phyloP scores from a whole-genome alignment of 2,888 invertebrate genomes.

The Xanthia icteritia region DNA sequence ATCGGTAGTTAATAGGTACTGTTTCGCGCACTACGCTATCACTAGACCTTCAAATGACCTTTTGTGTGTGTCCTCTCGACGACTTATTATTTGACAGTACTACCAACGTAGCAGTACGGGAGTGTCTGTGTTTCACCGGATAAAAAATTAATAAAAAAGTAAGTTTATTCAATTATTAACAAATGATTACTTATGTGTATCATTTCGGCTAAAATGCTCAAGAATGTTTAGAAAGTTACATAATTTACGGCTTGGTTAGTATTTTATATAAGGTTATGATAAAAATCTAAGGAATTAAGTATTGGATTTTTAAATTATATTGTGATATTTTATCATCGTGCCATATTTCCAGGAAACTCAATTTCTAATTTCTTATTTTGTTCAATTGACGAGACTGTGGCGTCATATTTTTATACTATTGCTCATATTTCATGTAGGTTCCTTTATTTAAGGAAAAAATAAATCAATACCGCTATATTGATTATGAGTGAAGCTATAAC shows the following conservation, averaged over 20 bases:
- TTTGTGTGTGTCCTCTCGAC: constrained; percentile 82
- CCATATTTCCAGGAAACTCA: background rate
- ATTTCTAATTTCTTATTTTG: background rate
- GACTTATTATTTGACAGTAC: constrained; percentile 83
- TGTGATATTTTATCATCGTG: background rate
- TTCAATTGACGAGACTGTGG: background rate
- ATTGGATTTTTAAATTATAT: background rate
- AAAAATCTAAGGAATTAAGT: constrained; percentile 7
- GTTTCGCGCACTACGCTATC: constrained; percentile 72
- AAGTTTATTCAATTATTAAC: constrained; percentile 72
- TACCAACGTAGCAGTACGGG: constrained; percentile 81
- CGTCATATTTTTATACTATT: constrained; percentile 39
- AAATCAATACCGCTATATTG: background rate
- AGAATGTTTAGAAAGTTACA: constrained; percentile 51
- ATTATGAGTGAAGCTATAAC: background rate
- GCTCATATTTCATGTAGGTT: background rate
- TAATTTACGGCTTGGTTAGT: constrained; percentile 48
- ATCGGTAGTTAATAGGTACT: constrained; percentile 48
- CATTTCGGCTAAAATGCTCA: constrained; percentile 7
- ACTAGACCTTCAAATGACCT: constrained; percentile 90
- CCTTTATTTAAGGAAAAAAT: background rate
- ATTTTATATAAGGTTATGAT: constrained; percentile 39
- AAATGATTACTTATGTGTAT: constrained; percentile 18
- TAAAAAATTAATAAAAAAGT: constrained; percentile 67
- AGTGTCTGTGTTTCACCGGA: constrained; percentile 81